Evolutionary conservation across 2,113 vertebrate genomes (phyloP).

Genomic region (Chionis minor): DNA sequence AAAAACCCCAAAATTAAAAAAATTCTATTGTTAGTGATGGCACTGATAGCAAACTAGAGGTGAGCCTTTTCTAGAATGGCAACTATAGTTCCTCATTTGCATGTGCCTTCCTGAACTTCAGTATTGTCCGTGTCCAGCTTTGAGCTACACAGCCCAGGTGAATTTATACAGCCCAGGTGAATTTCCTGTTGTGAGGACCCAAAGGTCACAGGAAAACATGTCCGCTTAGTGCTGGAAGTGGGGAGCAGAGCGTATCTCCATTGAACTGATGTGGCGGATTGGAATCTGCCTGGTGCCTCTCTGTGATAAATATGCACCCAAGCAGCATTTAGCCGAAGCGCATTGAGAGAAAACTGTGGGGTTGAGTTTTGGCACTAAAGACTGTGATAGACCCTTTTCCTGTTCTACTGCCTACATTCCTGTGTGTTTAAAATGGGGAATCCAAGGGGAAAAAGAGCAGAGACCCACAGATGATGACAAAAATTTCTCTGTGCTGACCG

Average conservation of each 20-base stretch:
- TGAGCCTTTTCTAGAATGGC: not conserved
- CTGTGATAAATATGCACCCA: not conserved
- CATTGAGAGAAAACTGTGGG: not conserved
- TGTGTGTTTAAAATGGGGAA: not conserved
- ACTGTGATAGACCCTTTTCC: not conserved
- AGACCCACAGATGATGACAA: no score
- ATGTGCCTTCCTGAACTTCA: not conserved
- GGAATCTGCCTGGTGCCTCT: not conserved
- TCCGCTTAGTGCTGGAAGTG: not conserved
- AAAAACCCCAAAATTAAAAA: no score
- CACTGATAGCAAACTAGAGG: not conserved
- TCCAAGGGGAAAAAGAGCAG: no score
- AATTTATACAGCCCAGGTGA: not conserved
- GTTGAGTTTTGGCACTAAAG: not conserved
- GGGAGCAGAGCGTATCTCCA: not conserved
- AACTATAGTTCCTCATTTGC: not conserved
- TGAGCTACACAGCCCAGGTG: not conserved
- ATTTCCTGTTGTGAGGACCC: not conserved
- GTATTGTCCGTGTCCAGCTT: not conserved
- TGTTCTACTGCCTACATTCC: not conserved
- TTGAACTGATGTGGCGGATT: not conserved
- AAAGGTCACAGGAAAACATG: not conserved
- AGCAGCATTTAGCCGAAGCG: not conserved
- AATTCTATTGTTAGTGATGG: not conserved
- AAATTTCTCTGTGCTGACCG: no score